phyloP scores from a whole-genome alignment of 2,888 invertebrate species.

The Diplazon laetatorius region DNA sequence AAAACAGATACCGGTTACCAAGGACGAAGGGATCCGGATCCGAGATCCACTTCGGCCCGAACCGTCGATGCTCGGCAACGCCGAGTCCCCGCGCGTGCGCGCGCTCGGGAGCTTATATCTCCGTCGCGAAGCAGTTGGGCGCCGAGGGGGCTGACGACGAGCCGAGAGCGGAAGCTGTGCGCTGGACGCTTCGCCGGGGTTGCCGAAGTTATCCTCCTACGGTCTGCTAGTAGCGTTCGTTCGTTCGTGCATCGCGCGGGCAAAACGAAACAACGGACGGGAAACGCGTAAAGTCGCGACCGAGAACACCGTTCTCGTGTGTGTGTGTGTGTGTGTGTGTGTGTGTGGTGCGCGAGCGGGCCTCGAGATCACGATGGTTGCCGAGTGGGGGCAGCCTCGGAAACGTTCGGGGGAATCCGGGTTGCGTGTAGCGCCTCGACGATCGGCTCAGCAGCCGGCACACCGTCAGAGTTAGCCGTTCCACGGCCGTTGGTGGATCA shows the following conservation, averaged over 20 bases:
- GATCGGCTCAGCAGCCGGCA: slow-evolving; percentile 76
- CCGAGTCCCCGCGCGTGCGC: no score
- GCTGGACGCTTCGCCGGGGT: slow-evolving; percentile 54
- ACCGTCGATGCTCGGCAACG: slow-evolving; percentile 34
- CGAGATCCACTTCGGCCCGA: background rate
- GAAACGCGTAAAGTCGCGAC: no score
- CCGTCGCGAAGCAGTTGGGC: slow-evolving; percentile 28
- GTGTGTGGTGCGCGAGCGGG: slow-evolving; percentile 67
- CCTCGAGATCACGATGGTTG: no score
- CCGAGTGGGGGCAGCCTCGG: slow-evolving; percentile 75
- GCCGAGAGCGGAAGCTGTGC: slow-evolving; percentile 63
- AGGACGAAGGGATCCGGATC: slow-evolving; percentile 42
- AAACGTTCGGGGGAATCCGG: slow-evolving; percentile 64
- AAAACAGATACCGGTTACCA: slow-evolving; percentile 6
- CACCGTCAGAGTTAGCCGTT: slow-evolving; percentile 79
- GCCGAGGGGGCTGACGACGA: slow-evolving; percentile 36
- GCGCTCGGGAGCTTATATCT: no score
- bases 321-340: background rate
- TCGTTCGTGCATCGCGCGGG: no score
- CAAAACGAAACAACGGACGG: no score
- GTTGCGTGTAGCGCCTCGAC: slow-evolving; percentile 45
- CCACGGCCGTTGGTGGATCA: slow-evolving; percentile 77
- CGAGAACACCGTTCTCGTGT: background rate
- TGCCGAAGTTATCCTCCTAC: slow-evolving; percentile 51
- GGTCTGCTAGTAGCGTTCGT: no score